Evolutionary conservation across 1,140 invertebrate genomes (phyloP).

Genomic region (Drosophila arawakana): DNA sequence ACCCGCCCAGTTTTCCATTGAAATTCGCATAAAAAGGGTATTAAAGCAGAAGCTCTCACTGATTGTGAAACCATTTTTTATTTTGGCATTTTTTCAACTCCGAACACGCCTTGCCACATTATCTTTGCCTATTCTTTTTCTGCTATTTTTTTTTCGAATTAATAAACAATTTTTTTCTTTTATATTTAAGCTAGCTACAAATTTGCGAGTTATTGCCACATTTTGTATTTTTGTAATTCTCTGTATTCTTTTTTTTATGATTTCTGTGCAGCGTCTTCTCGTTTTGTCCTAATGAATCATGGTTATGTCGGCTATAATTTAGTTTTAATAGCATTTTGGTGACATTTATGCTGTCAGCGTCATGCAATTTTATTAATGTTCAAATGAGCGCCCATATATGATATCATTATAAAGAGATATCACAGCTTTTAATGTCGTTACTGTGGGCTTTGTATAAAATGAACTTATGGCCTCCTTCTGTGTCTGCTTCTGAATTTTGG

Average conservation of each 20-base stretch:
- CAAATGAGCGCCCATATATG: conserved; percentile 67
- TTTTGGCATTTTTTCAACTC: conserved; percentile 73
- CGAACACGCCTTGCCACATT: conserved; percentile 63
- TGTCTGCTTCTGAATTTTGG: not conserved
- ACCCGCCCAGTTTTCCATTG: conserved; percentile 41
- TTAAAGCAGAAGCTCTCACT: conserved; percentile 56
- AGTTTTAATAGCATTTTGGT: conserved; percentile 81
- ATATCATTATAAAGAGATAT: conserved; percentile 71
- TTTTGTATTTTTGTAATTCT: conserved; percentile 50
- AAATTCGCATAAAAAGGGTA: conserved; percentile 76
- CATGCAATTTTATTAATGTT: conserved; percentile 81
- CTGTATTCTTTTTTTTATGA: conserved; percentile 38
- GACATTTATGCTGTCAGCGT: conserved; percentile 80
- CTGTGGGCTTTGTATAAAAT: conserved; percentile 42
- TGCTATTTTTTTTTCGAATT: conserved; percentile 65
- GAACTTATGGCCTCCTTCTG: conserved; percentile 43
- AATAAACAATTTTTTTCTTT: conserved; percentile 68
- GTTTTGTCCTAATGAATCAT: conserved; percentile 70
- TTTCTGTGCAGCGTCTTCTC: conserved; percentile 39
- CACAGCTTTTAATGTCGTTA: conserved; percentile 64
- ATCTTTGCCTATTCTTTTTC: conserved; percentile 32
- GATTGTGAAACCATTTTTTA: conserved; percentile 46
- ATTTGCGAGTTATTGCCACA: conserved; percentile 69
- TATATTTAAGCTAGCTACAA: conserved; percentile 70
- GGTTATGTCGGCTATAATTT: conserved; percentile 80